These are phyloP conservation scores for Crambe crambe DNA, from an alignment of 37 sponge, comb jelly and placozoan species.

Conservation along the genomic window DNA sequence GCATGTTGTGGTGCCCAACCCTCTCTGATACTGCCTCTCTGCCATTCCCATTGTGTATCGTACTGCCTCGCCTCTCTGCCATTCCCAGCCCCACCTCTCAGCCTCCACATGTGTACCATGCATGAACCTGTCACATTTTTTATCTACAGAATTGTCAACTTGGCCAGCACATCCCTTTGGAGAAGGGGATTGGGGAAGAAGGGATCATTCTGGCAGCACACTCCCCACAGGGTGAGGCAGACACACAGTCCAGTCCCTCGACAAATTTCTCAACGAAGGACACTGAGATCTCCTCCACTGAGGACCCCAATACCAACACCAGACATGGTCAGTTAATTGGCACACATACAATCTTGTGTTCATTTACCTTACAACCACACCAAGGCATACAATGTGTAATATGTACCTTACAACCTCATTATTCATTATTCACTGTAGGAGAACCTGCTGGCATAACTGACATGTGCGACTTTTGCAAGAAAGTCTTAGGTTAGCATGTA, in stretches of 20 bases:
- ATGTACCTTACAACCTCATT: not conserved
- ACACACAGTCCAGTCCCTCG: not conserved
- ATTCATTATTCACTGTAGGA: conserved; percentile 3
- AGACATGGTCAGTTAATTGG: conserved; percentile 53
- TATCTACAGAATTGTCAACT: conserved; percentile 49
- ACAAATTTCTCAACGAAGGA: not conserved
- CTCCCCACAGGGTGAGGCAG: not conserved
- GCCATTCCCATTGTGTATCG: too few species aligned
- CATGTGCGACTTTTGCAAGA: conserved; percentile 35
- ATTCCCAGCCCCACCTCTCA: too few species aligned
- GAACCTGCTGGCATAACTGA: conserved; percentile 6
- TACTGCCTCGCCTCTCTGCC: too few species aligned
- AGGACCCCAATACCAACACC: conserved; percentile 32
- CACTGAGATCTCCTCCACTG: not conserved
- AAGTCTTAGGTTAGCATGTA: conserved; percentile 40
- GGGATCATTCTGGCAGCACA: conserved; percentile 17
- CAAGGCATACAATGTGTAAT: too few species aligned
- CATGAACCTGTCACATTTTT: not conserved
- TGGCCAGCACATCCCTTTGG: conserved; percentile 58
- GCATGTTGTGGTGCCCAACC: too few species aligned
- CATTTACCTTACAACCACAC: too few species aligned
- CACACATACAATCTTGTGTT: too few species aligned
- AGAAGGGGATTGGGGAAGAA: conserved; percentile 46
- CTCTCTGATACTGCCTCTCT: too few species aligned
- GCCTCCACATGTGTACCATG: too few species aligned